A percentile compares a stretch with the other conserved stretches of the same genome.
Evolutionary conservation across 1,140 invertebrate genomes (phyloP).

Genomic region (Scaptomyza hsui): DNA sequence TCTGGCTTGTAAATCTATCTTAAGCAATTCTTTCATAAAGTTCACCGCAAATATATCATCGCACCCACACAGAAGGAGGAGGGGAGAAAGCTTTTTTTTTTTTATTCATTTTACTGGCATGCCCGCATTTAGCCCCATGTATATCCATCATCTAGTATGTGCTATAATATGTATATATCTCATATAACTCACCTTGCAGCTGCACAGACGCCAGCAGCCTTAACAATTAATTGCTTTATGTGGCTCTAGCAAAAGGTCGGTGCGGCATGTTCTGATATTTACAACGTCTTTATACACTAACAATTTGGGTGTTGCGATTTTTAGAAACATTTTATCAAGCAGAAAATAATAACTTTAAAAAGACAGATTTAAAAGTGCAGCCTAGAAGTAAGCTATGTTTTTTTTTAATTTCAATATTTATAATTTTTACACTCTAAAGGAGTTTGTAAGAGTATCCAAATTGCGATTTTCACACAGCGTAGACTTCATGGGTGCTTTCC

Average conservation of each 20-base stretch:
- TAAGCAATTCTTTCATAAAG: conserved; percentile 24
- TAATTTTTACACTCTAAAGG: too few relatives aligned
- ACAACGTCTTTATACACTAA: conserved; percentile 31
- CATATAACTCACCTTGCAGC: conserved; percentile 47
- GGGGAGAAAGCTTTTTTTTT: conserved; percentile 12
- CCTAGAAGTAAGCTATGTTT: too few relatives aligned
- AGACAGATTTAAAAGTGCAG: too few relatives aligned
- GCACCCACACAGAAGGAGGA: too few relatives aligned
- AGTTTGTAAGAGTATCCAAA: conserved; percentile 5
- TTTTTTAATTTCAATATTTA: too few relatives aligned
- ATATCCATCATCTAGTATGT: conserved; percentile 38
- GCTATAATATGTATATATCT: conserved; percentile 23
- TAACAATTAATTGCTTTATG: conserved; percentile 55
- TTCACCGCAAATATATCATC: conserved; percentile 45
- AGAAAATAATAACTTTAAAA: not conserved
- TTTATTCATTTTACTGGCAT: conserved; percentile 1
- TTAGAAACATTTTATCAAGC: not conserved
- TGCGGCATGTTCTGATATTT: conserved; percentile 40
- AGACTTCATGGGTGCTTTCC: not conserved
- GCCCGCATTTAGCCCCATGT: conserved; percentile 33
- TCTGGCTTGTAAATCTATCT: conserved; percentile 19
- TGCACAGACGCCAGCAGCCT: conserved; percentile 44
- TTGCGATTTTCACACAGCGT: not conserved
- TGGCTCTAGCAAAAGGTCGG: conserved; percentile 22
- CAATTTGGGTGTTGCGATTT: not conserved